Base-by-base conservation (phyloP, 2,888 invertebrate genomes). In the Eilema griseolum region DNA sequence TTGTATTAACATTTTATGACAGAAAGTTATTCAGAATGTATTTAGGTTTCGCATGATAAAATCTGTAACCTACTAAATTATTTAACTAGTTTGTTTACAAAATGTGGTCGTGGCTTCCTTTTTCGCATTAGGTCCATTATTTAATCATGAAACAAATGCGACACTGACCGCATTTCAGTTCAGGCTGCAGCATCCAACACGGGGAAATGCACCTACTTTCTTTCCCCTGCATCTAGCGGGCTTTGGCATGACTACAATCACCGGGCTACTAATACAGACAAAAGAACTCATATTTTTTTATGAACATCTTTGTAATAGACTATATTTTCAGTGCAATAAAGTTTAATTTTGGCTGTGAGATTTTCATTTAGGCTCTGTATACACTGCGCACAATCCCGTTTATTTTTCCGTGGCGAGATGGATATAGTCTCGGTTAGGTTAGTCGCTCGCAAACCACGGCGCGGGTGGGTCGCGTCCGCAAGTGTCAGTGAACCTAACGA, bases 161-260 rank as follows among this genome's bases (percentile, higher is more conserved):
- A 88, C 89, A 89, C 80, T 91, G 93, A 87, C 93, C 93, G 92
- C 91, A 85, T 89, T 91, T 88, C 78, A 81, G 83, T 76, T 82
- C 83, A 85, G 85, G 86, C 87, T 88, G 88, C 93, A 94, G 90
- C 92, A 91, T 92, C 92, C 85, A 88, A 84, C 82, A 78, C 80
- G 80, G 86, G 90, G 91, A 93, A 93, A 93, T 90, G 93, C 92
- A 87, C 92, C 93, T 92, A 94, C 94, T 94, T 94, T 93, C 93
- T 93, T 93, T 91, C 89, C 86, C 88, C 89, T 91, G 91, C 93
- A 93, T 88, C 91, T 91, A 92, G 89, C 88, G 78, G 85, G 82
- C 85, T 86, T 86, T 85, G 80, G 80, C 83, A 79, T 85, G 81
- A 80, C 83, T 79, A 88, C 86, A 87, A 86, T 86, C 84, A 77